phyloP scores from a whole-genome alignment of 2,797 vertebrate genomes.

The Channa striata region DNA sequence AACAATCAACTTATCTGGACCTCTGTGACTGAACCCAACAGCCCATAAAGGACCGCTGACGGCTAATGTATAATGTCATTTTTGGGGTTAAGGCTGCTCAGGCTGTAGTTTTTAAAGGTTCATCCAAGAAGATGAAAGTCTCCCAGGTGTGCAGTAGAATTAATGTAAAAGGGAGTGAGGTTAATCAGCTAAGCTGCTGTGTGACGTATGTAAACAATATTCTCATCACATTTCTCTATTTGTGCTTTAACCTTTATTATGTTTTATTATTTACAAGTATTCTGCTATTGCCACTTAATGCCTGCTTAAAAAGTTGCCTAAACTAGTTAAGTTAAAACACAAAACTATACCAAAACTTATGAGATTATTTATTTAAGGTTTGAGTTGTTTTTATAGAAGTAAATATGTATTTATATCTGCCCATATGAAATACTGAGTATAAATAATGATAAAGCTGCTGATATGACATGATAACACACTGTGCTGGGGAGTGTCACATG shows the following conservation, averaged over 20 bases:
- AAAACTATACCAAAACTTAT: neutral
- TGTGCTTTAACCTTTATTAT: no score
- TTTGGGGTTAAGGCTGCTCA: no score
- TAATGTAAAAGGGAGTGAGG: neutral
- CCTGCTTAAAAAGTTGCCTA: no score
- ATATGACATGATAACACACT: constrained; percentile 28
- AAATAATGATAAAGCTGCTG: constrained; percentile 15
- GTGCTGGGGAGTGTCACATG: constrained; percentile 21
- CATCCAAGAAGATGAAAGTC: constrained; percentile 9
- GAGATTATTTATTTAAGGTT: neutral
- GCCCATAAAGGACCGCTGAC: constrained; percentile 24
- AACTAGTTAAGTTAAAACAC: no score
- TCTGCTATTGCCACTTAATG: no score
- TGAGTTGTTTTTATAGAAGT: neutral
- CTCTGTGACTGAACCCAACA: neutral
- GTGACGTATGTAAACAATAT: neutral
- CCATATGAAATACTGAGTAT: constrained; percentile 1
- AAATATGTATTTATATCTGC: neutral
- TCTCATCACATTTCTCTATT: neutral
- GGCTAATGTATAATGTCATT: constrained; percentile 9
- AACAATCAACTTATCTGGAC: constrained; percentile 22
- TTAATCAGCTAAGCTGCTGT: neutral
- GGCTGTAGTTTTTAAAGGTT: constrained; percentile 12
- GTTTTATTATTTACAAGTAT: no score
- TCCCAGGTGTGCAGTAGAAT: neutral